A percentile compares a stretch with the other conserved stretches of the same genome.
phyloP scores from a whole-genome alignment of 2,797 vertebrate species.

The Chiloscyllium punctatum region DNA sequence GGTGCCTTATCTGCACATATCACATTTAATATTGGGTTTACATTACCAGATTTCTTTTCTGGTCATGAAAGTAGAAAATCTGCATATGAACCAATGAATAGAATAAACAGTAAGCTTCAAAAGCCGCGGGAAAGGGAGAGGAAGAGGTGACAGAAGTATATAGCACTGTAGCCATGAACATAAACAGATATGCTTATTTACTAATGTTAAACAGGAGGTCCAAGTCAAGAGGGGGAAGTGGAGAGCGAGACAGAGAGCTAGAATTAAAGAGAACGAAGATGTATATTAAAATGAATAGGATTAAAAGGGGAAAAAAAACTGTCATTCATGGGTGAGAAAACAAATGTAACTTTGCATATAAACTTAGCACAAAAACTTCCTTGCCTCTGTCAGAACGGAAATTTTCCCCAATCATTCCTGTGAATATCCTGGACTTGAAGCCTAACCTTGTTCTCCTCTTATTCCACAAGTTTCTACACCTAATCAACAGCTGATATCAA shows the following conservation, averaged over 20 bases:
- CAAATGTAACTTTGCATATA: background rate
- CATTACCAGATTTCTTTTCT: background rate
- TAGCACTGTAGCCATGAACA: background rate
- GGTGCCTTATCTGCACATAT: background rate
- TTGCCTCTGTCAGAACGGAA: background rate
- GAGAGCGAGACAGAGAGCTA: background rate
- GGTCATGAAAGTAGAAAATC: background rate
- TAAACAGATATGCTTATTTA: background rate
- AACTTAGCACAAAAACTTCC: background rate
- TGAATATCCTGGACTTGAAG: background rate
- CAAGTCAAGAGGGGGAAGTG: background rate
- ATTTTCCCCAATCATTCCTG: background rate
- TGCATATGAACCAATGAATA: background rate
- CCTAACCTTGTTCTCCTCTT: background rate
- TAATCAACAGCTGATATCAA: background rate
- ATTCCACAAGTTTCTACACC: background rate
- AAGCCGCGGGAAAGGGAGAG: background rate
- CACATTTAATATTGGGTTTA: background rate
- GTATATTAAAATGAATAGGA: background rate
- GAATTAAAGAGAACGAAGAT: background rate
- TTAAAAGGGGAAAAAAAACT: background rate
- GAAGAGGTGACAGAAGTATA: background rate
- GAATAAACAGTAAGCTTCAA: background rate
- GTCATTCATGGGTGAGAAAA: background rate
- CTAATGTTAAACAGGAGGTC: background rate